A percentile compares a stretch with the other conserved stretches of the same genome.
Conservation (phyloP, 2,797 vertebrate genomes). For the Hippocampus kuda region DNA sequence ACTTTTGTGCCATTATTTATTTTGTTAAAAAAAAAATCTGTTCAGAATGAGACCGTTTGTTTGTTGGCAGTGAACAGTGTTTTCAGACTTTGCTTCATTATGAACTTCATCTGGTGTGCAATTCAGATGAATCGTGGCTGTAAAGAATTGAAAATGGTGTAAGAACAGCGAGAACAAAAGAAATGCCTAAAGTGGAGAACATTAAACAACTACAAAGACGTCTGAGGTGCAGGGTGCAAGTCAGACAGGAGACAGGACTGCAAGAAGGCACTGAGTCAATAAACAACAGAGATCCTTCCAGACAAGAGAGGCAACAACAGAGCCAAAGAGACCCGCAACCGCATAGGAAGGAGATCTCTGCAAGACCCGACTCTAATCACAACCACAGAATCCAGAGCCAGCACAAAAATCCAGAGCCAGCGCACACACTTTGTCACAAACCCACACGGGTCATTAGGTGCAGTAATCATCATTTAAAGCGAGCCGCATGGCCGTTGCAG, state of each 20-base stretch:
- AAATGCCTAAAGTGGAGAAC: background rate
- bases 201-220: constrained; percentile 15
- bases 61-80: background rate
- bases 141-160: constrained; percentile 18
- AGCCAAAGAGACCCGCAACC: constrained; percentile 20
- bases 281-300: constrained; percentile 45
- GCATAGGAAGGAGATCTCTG: constrained; percentile 20
- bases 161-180: constrained; percentile 5
- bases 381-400: constrained; percentile 22
- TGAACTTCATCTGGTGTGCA: constrained; percentile 11
- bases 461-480: constrained; percentile 32
- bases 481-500: constrained; percentile 1
- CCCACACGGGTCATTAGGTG: constrained; percentile 35
- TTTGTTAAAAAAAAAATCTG: background rate
- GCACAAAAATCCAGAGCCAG: constrained; percentile 26
- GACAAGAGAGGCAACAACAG: constrained; percentile 22
- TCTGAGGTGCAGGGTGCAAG: constrained; percentile 7
- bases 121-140: constrained; percentile 15
- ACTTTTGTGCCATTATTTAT: background rate
- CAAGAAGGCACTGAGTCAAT: constrained; percentile 41
- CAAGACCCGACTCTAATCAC: constrained; percentile 29
- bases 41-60: background rate
- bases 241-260: constrained; percentile 34
- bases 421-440: constrained; percentile 11
- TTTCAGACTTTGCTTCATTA: constrained; percentile 11